Evolutionary conservation across 2,888 invertebrate species (phyloP).

Genomic region (Tenodera sinensis): DNA sequence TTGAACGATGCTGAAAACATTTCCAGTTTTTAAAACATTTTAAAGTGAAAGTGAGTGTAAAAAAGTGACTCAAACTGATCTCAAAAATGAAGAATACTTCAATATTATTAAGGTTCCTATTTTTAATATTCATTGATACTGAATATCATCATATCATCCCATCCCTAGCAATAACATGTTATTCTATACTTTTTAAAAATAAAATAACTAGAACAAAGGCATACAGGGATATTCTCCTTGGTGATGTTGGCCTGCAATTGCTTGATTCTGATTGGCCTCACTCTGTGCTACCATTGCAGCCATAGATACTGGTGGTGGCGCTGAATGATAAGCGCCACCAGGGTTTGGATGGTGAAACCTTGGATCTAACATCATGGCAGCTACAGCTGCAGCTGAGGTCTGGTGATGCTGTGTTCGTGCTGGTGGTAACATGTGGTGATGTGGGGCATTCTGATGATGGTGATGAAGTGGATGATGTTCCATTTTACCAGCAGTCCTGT

Average conservation of each 20-base stretch:
- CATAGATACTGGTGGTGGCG: constrained; percentile 47
- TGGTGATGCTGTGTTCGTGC: constrained; percentile 21
- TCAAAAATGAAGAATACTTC: no score
- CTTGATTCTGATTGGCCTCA: constrained; percentile 16
- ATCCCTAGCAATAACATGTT: no score
- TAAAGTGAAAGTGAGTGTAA: no score
- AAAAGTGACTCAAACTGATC: no score
- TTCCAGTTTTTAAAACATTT: no score
- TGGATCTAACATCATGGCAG: constrained; percentile 51
- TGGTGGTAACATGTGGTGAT: constrained; percentile 35
- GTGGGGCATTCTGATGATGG: constrained; percentile 40
- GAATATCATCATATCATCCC: no score
- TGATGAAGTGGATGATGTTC: constrained; percentile 30
- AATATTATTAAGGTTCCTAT: no score
- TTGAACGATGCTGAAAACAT: no score
- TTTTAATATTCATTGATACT: no score
- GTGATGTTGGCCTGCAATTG: constrained; percentile 23
- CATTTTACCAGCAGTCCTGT: constrained; percentile 1
- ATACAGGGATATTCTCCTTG: constrained; percentile 30
- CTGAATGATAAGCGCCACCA: constrained; percentile 43
- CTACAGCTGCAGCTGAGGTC: constrained; percentile 45
- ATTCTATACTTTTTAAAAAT: no score
- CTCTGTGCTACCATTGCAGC: constrained; percentile 32
- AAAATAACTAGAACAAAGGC: constrained; percentile 22
- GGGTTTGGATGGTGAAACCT: constrained; percentile 45